Evolutionary conservation across 2,797 vertebrate species (phyloP).

Genomic region (Leptatherina wallacei): DNA sequence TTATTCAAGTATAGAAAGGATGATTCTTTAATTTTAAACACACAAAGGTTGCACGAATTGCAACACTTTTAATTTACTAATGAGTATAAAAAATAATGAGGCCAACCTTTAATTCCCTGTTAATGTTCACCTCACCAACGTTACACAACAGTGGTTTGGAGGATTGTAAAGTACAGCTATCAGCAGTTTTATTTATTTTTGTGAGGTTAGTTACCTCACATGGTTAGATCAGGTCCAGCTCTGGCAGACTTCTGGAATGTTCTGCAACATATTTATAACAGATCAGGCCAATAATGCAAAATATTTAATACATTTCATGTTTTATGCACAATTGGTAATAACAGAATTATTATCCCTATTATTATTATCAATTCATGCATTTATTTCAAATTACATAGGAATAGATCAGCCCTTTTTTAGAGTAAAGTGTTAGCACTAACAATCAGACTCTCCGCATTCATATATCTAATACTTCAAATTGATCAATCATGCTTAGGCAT

Average conservation of each 20-base stretch:
- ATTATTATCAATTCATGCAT: neutral
- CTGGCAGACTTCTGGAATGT: slow-evolving; percentile 12
- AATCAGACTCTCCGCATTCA: no score
- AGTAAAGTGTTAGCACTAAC: no score
- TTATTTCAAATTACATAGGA: no score
- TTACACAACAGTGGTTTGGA: slow-evolving; percentile 23
- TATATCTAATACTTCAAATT: neutral
- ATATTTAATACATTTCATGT: neutral
- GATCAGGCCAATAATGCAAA: neutral
- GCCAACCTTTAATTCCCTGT: slow-evolving; percentile 21
- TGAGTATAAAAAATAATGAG: neutral
- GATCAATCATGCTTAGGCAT: neutral
- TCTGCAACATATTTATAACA: slow-evolving; percentile 13
- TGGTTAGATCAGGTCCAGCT: slow-evolving; percentile 5
- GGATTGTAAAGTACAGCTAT: slow-evolving; percentile 25
- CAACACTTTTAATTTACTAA: neutral
- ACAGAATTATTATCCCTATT: neutral
- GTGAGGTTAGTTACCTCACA: slow-evolving; percentile 37
- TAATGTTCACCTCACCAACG: slow-evolving; percentile 43
- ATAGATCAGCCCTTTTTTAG: no score
- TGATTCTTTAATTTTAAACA: neutral
- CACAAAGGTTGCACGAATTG: neutral
- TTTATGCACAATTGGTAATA: neutral
- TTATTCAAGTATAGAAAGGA: neutral
- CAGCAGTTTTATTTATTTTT: slow-evolving; percentile 61